phyloP scores from a whole-genome alignment of 2,113 vertebrate species.

The Thamnaconus septentrionalis region DNA sequence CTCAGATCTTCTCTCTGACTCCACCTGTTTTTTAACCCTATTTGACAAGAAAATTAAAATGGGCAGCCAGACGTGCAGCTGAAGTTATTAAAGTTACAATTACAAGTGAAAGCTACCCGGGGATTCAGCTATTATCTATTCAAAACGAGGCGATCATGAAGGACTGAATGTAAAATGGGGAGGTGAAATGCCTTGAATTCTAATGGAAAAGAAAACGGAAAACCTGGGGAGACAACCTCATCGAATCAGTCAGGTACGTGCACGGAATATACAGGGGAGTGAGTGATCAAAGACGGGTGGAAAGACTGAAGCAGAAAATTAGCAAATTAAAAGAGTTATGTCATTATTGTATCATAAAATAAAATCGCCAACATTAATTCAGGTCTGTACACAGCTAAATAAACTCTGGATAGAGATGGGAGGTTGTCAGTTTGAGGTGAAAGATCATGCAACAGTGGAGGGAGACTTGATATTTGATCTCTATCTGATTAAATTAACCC shows the following conservation, averaged over 20 bases:
- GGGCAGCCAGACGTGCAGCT: constrained; percentile 14
- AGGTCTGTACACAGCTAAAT: not conserved
- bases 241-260: not conserved
- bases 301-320: too few relatives aligned
- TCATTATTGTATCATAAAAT: too few relatives aligned
- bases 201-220: constrained; percentile 6
- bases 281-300: too few relatives aligned
- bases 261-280: too few relatives aligned
- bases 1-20: not conserved
- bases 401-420: not conserved
- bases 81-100: constrained; percentile 10
- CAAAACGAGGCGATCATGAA: constrained; percentile 28
- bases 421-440: not conserved
- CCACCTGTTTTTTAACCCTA: not conserved
- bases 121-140: constrained; percentile 17
- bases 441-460: not conserved
- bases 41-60: constrained; percentile 23
- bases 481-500: not conserved
- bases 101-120: constrained; percentile 8
- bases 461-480: not conserved
- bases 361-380: not conserved
- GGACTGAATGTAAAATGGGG: constrained; percentile 37
- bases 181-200: constrained; percentile 37
- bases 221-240: not conserved
- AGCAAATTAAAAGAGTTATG: too few relatives aligned